phyloP scores from a whole-genome alignment of 2,888 invertebrate genomes.

The Cephus nigrinus region DNA sequence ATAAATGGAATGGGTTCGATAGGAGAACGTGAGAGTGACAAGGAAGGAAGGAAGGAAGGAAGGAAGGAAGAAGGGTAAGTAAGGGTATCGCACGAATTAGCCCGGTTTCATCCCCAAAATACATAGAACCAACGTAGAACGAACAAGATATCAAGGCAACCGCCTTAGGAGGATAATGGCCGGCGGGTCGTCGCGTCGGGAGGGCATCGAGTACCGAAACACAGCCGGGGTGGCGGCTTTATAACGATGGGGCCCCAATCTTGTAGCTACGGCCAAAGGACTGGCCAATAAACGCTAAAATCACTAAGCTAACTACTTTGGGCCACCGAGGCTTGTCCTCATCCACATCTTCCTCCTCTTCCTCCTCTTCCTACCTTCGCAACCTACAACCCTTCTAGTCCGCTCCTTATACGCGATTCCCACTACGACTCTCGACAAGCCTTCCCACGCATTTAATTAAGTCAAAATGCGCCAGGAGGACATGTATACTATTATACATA shows the following conservation, averaged over 20 bases:
- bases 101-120: conserved; percentile 2
- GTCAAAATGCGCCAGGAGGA: conserved; percentile 15
- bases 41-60: background rate
- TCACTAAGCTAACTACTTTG: conserved; percentile 61
- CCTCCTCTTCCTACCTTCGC: conserved; percentile 1
- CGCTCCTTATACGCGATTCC: conserved; percentile 7
- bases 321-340: conserved; percentile 44
- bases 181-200: conserved; percentile 11
- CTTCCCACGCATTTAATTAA: conserved; percentile 55
- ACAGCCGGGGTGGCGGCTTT: conserved; percentile 42
- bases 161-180: conserved; percentile 39
- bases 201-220: background rate
- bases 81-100: background rate
- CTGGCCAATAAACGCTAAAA: conserved; percentile 61
- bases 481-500: too few relatives aligned
- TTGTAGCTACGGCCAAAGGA: conserved; percentile 55
- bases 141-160: conserved; percentile 16
- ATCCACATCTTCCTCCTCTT: conserved; percentile 9
- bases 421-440: background rate
- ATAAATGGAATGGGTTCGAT: too few relatives aligned
- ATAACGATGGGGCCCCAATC: conserved; percentile 57
- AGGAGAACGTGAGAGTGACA: too few relatives aligned
- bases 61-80: background rate
- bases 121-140: background rate
- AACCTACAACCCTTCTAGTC: conserved; percentile 2